Base-by-base conservation (phyloP, 2,888 invertebrate genomes). In the Laothoe populi region DNA sequence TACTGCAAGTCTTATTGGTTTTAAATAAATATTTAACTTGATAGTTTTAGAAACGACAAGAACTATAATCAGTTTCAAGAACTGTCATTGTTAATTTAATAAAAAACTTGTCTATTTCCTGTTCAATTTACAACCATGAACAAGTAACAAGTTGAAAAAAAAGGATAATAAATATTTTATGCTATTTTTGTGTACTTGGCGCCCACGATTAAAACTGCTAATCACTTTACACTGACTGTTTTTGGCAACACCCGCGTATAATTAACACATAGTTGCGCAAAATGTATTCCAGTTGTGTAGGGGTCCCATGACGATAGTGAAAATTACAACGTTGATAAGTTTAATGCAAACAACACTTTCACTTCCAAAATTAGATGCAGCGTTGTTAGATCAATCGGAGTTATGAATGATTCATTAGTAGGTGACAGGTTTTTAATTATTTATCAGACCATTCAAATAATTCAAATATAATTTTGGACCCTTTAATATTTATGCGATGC, bases 261-360 rank as follows among this genome's bases (percentile, higher is more conserved):
- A 62, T 62, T 62, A 58, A 58, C 62, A 58, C 57, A 58, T 58
- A 40, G 24, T 58, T 46, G 40, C 21, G 31, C 31, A 53, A 53
- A 35, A 35, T 19, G 31, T 53, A 53, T 53, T 31, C 53, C 19
- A 44, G 10, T 35, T 45, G 11, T 5, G 58, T 62, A 44, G 58
- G 58, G 62, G 62, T 46, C 46, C 40, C 58, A 46, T 38, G 46
- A 46, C 13, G 21, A 13, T 62, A 48, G 62, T 58, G 62, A 62
- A 62, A 62, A 62, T 62, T 45, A 45, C 19, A 57, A 19, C 4
- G 0, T 26, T 24, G 62, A 58, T 42, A 49, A 38, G 21, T n/a
- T 21, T 24, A 13, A 58, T 57, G 16, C 23, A 58, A 57, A 46
- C 58, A 57, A 46, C 58, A 62, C 62, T 62, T 62, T 62, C 62